These are phyloP conservation scores for Brotogeris chrysoptera DNA, from an alignment of 2,797 vertebrate species.

Conservation along the genomic window DNA sequence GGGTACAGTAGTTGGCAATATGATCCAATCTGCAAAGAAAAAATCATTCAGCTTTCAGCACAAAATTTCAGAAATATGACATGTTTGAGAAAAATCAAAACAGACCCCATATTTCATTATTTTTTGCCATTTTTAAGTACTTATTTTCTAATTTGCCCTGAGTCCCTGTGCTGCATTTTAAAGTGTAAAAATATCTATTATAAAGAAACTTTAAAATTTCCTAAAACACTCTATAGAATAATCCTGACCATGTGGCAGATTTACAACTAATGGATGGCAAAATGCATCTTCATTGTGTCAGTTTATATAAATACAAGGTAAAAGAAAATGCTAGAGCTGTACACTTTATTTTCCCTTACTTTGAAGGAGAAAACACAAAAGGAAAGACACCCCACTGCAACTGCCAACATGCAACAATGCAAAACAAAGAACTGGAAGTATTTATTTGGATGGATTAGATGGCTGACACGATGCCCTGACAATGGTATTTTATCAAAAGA, in stretches of 20 bases:
- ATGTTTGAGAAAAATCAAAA: neutral
- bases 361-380: neutral
- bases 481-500: neutral
- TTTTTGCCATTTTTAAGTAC: neutral
- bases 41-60: neutral
- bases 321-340: neutral
- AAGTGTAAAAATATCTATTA: neutral
- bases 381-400: neutral
- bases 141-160: neutral
- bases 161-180: neutral
- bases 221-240: neutral
- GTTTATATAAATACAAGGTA: no score
- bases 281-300: neutral
- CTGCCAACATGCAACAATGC: neutral
- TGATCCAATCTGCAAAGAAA: neutral
- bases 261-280: neutral
- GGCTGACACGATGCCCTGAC: neutral
- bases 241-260: neutral
- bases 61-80: neutral
- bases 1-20: neutral
- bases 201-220: neutral
- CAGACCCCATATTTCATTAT: neutral
- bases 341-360: neutral
- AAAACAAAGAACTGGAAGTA: neutral
- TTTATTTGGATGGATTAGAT: neutral